These are phyloP conservation scores for Carassius gibelio DNA, from an alignment of 2,113 vertebrate genomes.

Conservation along the genomic window DNA sequence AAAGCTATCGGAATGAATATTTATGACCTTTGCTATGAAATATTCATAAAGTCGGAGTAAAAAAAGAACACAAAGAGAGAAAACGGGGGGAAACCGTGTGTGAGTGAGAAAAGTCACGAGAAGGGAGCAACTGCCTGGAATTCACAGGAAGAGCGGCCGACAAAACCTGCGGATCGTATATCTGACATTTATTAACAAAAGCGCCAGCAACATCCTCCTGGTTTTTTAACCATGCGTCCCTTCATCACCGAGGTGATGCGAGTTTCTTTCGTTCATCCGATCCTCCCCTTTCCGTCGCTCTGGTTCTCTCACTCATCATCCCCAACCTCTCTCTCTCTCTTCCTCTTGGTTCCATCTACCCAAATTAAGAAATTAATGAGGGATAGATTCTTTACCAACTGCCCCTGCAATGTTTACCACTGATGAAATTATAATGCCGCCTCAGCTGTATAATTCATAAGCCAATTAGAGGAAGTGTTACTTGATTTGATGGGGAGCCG, in stretches of 20 bases:
- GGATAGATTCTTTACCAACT: conserved; percentile 90
- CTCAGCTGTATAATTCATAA: conserved; percentile 99
- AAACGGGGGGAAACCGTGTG: conserved; percentile 58
- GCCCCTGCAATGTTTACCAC: conserved; percentile 98
- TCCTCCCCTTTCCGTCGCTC: conserved; percentile 72
- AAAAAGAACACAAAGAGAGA: conserved; percentile 71
- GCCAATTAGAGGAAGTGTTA: conserved; percentile 99
- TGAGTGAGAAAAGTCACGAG: conserved; percentile 67
- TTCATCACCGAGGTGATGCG: conserved; percentile 81
- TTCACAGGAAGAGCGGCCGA: conserved; percentile 76
- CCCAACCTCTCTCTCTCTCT: conserved; percentile 64
- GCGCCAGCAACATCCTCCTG: conserved; percentile 73
- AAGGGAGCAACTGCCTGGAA: conserved; percentile 55
- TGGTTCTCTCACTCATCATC: conserved; percentile 81
- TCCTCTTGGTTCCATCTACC: conserved; percentile 74
- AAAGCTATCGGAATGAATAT: conserved; percentile 99
- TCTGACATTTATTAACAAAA: conserved; percentile 91
- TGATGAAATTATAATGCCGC: conserved; percentile 99
- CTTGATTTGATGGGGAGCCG: conserved; percentile 99
- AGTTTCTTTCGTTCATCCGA: conserved; percentile 80
- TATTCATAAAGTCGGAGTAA: conserved; percentile 91
- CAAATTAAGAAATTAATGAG: conserved; percentile 99
- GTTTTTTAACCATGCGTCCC: conserved; percentile 55
- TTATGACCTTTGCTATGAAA: conserved; percentile 96
- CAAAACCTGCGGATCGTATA: conserved; percentile 88